Evolutionary conservation across 2,888 invertebrate species (phyloP).

Genomic region (Athrips mouffetella): DNA sequence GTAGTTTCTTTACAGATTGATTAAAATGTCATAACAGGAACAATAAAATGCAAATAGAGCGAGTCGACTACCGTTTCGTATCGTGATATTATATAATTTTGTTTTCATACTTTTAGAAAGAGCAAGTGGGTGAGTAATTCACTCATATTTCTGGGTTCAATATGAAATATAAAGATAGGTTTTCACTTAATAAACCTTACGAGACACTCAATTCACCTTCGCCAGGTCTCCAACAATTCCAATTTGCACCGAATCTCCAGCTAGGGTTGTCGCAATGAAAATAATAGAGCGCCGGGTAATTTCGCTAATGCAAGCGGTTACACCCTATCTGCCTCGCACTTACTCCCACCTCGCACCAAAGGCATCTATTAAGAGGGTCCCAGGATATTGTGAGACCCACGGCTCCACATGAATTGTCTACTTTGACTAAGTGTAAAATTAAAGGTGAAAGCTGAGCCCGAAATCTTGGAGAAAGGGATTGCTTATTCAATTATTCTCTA

Average conservation of each 20-base stretch:
- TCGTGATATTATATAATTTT: no score
- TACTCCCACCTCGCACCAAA: slow-evolving; percentile 54
- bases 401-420: slow-evolving; percentile 55
- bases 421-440: slow-evolving; percentile 65
- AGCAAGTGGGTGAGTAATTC: no score
- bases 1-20: no score
- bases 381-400: slow-evolving; percentile 39
- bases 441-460: slow-evolving; percentile 28
- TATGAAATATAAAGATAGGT: not conserved
- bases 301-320: slow-evolving; percentile 77
- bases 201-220: not conserved
- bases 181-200: not conserved
- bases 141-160: not conserved
- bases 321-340: slow-evolving; percentile 71
- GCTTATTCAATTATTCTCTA: slow-evolving; percentile 18
- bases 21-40: no score
- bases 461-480: slow-evolving; percentile 25
- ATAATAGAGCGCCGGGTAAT: slow-evolving; percentile 76
- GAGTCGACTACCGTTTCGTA: no score
- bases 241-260: slow-evolving; percentile 43
- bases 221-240: slow-evolving; percentile 24
- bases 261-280: slow-evolving; percentile 68
- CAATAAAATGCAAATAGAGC: no score
- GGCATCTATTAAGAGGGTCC: slow-evolving; percentile 71
- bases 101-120: no score